Evolutionary conservation across 1,140 invertebrate species (phyloP), one percentile per base, ranked within the genome.

Genomic region (Magallana ariakensis): DNA sequence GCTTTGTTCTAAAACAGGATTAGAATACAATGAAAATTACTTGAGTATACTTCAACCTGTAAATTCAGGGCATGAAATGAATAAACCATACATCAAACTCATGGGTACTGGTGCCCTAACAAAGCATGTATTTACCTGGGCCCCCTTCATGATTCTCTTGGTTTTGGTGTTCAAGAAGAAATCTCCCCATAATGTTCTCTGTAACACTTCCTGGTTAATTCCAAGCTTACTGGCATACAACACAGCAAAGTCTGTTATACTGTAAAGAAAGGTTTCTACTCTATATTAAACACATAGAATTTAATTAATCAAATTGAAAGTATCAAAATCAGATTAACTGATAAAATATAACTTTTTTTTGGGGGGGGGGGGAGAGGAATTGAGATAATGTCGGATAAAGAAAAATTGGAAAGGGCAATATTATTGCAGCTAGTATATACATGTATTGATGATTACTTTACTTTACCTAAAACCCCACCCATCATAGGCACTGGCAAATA

Each of bases 401-500:
- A 46, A 46, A 4, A 46, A 2, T 46, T 5, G 33, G 33, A 46
- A 0, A 46, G 5, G 33, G 33, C 3, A 4, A 46, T 46, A 46
- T 46, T 2, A 46, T 46, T 46, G 33, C 33, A 46, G 33, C 33
- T 46, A 5, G 33, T 46, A 46, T 46, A 46, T 46, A 46, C 2
- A 46, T 46, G 33, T 2, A 46, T 46, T 46, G 33, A 46, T 46
- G 33, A 46, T 46, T 4, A 46, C 33, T 46, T 46, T 46, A 46
- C 33, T 92, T 91, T 93, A 96, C 96, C 95, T 96, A 95, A 99
- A 99, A n/a, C 97, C 99, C 98, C 98, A 99, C 16, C 98, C 98
- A 95, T 99, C 98, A 60, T 97, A 96, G 57, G 99, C 99, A 94
- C 98, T 98, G 0, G 97, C 97, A 95, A 99, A 99, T 5, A 99